phyloP scores from a whole-genome alignment of 2,888 invertebrate genomes.

The Gymnoscelis rufifasciata region DNA sequence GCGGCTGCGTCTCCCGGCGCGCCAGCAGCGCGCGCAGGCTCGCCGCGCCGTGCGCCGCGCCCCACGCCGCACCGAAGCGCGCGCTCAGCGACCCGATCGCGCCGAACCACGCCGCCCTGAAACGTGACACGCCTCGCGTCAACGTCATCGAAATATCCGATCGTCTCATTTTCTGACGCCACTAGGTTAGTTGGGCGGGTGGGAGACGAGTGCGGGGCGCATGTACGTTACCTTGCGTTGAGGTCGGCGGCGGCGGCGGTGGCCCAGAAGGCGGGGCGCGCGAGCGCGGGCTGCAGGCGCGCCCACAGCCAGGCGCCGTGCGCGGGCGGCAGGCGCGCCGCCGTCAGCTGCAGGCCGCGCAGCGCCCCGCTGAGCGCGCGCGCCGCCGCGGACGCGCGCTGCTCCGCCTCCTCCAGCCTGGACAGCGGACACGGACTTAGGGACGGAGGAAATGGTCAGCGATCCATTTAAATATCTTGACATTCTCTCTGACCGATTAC shows the following conservation, averaged over 20 bases:
- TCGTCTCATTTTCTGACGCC: too few relatives aligned
- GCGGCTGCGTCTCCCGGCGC: constrained; percentile 23
- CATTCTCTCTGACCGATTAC: too few relatives aligned
- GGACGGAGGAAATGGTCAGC: too few relatives aligned
- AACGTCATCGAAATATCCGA: too few relatives aligned
- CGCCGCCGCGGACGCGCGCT: constrained; percentile 34
- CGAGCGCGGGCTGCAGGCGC: constrained; percentile 45
- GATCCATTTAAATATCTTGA: too few relatives aligned
- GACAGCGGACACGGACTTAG: too few relatives aligned
- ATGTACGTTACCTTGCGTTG: not conserved
- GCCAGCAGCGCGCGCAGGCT: constrained; percentile 47
- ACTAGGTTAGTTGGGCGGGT: too few relatives aligned
- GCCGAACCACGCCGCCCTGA: constrained; percentile 83
- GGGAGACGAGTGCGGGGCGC: too few relatives aligned
- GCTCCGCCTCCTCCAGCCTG: constrained; percentile 41
- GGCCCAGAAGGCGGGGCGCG: constrained; percentile 82
- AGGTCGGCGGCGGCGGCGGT: too few relatives aligned
- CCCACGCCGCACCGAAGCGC: constrained; percentile 65
- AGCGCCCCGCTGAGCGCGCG: constrained; percentile 42
- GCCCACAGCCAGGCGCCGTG: constrained; percentile 78
- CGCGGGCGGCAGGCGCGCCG: constrained; percentile 38
- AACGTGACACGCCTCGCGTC: too few relatives aligned
- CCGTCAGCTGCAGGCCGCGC: constrained; percentile 40
- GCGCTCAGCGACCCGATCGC: constrained; percentile 81
- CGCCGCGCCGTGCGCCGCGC: constrained; percentile 75